Base-by-base conservation (phyloP, 2,888 invertebrate species). In the Torymus tubicola region DNA sequence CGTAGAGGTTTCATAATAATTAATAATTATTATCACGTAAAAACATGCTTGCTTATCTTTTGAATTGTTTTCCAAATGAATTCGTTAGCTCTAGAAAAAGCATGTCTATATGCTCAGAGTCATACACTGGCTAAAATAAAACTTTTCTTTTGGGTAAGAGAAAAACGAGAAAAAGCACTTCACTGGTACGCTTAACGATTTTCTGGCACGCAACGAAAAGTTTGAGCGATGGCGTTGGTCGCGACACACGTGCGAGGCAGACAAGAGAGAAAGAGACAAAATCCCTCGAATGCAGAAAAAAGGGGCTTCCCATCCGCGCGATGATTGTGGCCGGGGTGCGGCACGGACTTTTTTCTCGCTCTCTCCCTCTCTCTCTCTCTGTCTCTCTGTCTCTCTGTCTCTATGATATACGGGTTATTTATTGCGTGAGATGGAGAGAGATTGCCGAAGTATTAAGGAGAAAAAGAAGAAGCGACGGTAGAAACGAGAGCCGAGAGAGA, bases 381-480 rank as follows among this genome's bases (percentile, higher is more conserved):
- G n/a, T 42, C 31, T 42, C 42, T 4, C n/a, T 55, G n/a, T 55
- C 55, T 64, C n/a, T 16, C n/a, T 68, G 21, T 21, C 68, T 24
- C 24, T 2, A n/a, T 24, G 52, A 70, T 60, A 53, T 13, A 50
- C 60, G 13, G 52, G 18, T 55, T 73, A 18, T 64, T 64, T 73
- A 73, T 55, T 31, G 13, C 64, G 31, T 18, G 14, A 55, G 60
- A 8, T 42, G 42, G 42, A 52, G 16, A 8, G 11, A 5, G 52
- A 18, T 55, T 16, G 14, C 50, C 50, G 58, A 67, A 74, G 52
- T 67, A 58, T 65, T 52, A 67, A 65, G n/a, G 42, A 42, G 42
- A 42, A 42, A 42, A 42, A 42, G 42, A 42, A 52, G 18, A 21
- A 72, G 53, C 52, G 24, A 42, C 42, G 8, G 42, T 42, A 42